Percentiles rank a stretch among this genome's conserved stretches.
Evolutionary conservation across 2,888 invertebrate species (phyloP).

Genomic region (Oasisia sp.): DNA sequence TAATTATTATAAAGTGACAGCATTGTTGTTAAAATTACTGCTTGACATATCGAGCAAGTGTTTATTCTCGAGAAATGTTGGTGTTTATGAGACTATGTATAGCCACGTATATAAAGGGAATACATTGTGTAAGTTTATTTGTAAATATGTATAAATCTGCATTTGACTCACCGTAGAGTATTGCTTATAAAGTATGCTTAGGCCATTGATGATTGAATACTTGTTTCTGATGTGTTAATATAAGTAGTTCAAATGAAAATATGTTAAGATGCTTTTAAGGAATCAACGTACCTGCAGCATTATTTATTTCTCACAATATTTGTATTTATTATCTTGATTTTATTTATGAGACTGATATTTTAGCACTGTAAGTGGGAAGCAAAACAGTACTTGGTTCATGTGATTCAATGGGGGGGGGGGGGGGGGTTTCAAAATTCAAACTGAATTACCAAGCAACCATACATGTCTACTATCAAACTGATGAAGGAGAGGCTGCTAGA

Average conservation of each 20-base stretch:
- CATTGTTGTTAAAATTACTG: neutral
- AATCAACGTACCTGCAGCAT: neutral
- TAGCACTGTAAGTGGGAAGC: neutral
- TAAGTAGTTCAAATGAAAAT: neutral
- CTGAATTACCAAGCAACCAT: neutral
- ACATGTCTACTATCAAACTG: too few relatives aligned
- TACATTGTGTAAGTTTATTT: neutral
- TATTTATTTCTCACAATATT: neutral
- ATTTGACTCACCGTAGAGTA: neutral
- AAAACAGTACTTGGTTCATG: neutral
- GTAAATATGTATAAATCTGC: slow-evolving; percentile 5
- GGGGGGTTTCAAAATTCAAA: neutral
- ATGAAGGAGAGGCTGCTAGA: neutral
- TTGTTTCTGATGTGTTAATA: neutral
- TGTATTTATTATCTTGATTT: neutral
- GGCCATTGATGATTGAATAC: neutral
- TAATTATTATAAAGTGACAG: neutral
- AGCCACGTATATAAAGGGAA: neutral
- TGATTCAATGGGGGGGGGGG: neutral
- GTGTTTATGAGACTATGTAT: neutral
- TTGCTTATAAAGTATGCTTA: neutral
- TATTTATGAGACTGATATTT: neutral
- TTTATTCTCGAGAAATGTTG: neutral
- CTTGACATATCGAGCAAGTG: neutral
- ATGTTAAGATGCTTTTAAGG: neutral